These are phyloP conservation scores for Bos javanicus DNA, from an alignment of 2,113 vertebrate species.

Conservation along the genomic window DNA sequence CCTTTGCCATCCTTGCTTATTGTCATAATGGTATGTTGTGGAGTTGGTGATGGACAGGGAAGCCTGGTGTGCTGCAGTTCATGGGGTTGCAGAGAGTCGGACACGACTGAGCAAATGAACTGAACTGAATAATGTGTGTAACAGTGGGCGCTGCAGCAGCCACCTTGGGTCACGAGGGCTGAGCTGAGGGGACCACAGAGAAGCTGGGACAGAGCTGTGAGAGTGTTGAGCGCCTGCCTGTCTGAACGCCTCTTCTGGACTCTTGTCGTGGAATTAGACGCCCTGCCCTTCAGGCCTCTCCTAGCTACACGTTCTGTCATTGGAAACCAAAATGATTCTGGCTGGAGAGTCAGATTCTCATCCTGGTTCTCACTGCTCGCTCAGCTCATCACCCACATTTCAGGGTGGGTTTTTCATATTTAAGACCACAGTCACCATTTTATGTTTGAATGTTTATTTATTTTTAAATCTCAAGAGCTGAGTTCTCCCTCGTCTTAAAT, in stretches of 20 bases:
- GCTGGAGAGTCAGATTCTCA: neutral
- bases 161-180: neutral
- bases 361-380: neutral
- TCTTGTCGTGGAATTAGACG: neutral
- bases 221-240: neutral
- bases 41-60: neutral
- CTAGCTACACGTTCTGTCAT: neutral
- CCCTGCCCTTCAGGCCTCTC: neutral
- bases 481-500: neutral
- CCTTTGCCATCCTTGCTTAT: neutral
- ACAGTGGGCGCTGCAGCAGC: neutral
- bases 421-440: neutral
- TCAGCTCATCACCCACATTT: neutral
- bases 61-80: neutral
- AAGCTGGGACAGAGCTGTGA: neutral
- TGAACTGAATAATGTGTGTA: neutral
- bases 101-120: neutral
- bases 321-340: neutral
- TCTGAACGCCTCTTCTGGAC: neutral
- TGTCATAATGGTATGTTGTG: neutral
- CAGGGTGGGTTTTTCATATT: neutral
- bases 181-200: neutral
- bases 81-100: neutral
- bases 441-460: neutral
- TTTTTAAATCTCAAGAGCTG: neutral